Conservation (phyloP, 2,113 vertebrate genomes). For the Coptodon rendalli region DNA sequence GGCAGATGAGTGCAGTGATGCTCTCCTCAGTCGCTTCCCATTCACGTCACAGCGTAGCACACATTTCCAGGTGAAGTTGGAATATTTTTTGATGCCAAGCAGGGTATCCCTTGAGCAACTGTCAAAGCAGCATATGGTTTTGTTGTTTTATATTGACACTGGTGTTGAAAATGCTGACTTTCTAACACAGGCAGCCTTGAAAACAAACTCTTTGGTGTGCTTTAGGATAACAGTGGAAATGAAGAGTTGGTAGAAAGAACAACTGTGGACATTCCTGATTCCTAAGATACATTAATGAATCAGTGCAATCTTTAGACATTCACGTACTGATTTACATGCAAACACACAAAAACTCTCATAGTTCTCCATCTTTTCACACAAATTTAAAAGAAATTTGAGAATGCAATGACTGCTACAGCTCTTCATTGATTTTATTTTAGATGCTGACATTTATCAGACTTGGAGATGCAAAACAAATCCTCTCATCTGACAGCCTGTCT, state of each 20-base stretch:
- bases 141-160: constrained; percentile 4
- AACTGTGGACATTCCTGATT: not conserved
- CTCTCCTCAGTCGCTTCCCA: not conserved
- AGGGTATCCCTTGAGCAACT: not conserved
- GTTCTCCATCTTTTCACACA: not conserved
- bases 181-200: not conserved
- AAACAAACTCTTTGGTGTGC: not conserved
- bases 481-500: not conserved
- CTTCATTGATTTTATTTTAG: constrained; percentile 3
- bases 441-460: not conserved
- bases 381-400: not conserved
- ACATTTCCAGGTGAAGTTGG: not conserved
- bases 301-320: not conserved
- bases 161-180: not conserved
- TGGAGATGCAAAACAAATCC: not conserved
- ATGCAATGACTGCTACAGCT: not conserved
- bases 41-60: constrained; percentile 12
- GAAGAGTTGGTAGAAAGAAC: not conserved
- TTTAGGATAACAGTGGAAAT: not conserved
- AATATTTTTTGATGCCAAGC: not conserved
- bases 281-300: not conserved
- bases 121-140: not conserved
- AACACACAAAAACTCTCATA: not conserved
- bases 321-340: not conserved
- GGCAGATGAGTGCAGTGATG: not conserved